Conservation (phyloP, 2,113 vertebrate species). For the Eolophus roseicapilla region DNA sequence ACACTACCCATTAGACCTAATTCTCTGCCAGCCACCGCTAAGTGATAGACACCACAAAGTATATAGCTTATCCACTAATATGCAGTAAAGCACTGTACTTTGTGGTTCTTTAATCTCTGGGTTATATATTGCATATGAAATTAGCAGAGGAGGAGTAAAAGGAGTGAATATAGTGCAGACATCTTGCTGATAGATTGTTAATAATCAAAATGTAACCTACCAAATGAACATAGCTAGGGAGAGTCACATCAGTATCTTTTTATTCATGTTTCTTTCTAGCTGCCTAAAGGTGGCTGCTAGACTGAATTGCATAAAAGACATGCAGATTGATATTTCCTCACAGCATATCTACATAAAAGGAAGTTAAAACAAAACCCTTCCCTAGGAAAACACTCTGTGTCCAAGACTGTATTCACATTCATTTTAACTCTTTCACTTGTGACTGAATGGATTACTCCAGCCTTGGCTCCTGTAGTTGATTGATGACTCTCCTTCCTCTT, state of each 20-base stretch:
- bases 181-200: background rate
- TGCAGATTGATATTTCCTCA: background rate
- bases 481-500: background rate
- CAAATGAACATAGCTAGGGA: background rate
- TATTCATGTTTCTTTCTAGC: background rate
- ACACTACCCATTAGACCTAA: background rate
- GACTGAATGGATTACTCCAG: background rate
- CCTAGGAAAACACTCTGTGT: background rate
- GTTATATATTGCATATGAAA: background rate
- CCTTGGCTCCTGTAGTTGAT: background rate
- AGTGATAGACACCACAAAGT: background rate
- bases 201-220: background rate
- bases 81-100: background rate
- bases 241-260: background rate
- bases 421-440: background rate
- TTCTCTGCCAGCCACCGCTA: background rate
- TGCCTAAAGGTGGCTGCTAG: background rate
- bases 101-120: background rate
- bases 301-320: background rate
- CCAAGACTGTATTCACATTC: background rate
- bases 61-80: background rate
- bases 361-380: background rate
- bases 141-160: background rate
- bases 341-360: background rate
- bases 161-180: background rate